These are phyloP conservation scores for Melieria omissa DNA, from an alignment of 2,888 invertebrate genomes.

Conservation along the genomic window DNA sequence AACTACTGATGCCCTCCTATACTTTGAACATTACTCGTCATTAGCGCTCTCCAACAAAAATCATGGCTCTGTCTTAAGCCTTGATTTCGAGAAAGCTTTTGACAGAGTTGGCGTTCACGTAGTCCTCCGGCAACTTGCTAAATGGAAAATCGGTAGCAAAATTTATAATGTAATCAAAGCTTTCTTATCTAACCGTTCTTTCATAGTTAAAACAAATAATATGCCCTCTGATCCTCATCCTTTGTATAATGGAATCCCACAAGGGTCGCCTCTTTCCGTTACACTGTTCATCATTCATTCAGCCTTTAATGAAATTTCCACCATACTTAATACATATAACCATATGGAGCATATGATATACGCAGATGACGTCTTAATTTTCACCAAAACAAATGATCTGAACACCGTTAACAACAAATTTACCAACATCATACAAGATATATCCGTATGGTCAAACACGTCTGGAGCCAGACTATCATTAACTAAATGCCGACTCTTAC, in stretches of 20 bases:
- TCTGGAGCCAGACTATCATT: background rate
- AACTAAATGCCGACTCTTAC: slow-evolving; percentile 1
- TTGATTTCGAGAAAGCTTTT: background rate
- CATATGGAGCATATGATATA: background rate
- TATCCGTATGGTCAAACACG: background rate
- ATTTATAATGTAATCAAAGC: slow-evolving; percentile 11
- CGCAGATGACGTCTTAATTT: slow-evolving; percentile 8
- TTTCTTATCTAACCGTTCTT: slow-evolving; percentile 6
- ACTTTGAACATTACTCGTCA: slow-evolving; percentile 13
- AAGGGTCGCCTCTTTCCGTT: slow-evolving; percentile 18
- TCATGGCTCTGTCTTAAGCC: slow-evolving; percentile 2
- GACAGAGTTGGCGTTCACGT: background rate
- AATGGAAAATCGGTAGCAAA: slow-evolving; percentile 19
- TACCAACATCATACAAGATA: background rate
- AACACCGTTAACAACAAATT: background rate
- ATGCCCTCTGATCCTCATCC: background rate
- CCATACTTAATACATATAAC: background rate
- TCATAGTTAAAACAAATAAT: slow-evolving; percentile 3
- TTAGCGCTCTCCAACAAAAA: slow-evolving; percentile 21
- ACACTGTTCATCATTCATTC: slow-evolving; percentile 10
- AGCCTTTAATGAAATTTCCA: slow-evolving; percentile 6
- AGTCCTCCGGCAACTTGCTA: slow-evolving; percentile 3
- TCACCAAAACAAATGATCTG: background rate
- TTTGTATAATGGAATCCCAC: slow-evolving; percentile 13
- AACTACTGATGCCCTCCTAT: slow-evolving; percentile 16